Conservation (phyloP, 1,140 invertebrate genomes). For the Psilanteris sp. region DNA sequence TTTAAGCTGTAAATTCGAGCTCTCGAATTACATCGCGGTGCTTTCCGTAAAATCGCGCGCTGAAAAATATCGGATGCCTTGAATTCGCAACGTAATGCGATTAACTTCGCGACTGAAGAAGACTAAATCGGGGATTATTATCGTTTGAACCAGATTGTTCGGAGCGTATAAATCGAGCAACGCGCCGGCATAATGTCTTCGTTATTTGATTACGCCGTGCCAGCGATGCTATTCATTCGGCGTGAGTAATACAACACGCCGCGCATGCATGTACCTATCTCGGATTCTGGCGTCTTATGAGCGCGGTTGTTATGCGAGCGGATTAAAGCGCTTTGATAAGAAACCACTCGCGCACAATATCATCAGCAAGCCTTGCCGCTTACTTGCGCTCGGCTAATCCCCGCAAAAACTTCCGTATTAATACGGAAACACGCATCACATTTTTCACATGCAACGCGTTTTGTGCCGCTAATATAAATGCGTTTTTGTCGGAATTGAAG, state of each 20-base stretch:
- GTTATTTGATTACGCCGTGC: constrained; percentile 44
- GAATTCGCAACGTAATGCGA: constrained; percentile 11
- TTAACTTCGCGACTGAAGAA: constrained; percentile 11
- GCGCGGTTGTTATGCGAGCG: constrained; percentile 19
- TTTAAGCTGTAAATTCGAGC: too few relatives aligned
- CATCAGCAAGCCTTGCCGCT: constrained; percentile 8
- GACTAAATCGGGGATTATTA: constrained; percentile 41
- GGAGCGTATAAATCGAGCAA: constrained; percentile 32
- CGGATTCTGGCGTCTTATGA: constrained; percentile 18
- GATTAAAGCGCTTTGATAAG: constrained; percentile 39
- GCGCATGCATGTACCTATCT: constrained; percentile 22
- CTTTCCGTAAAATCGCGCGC: too few relatives aligned
- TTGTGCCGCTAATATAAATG: too few relatives aligned
- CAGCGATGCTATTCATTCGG: constrained; percentile 19
- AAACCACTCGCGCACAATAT: constrained; percentile 28
- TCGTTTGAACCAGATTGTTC: constrained; percentile 34
- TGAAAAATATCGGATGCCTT: too few relatives aligned
- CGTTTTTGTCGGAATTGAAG: too few relatives aligned
- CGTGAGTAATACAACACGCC: constrained; percentile 42
- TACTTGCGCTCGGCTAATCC: constrained; percentile 5
- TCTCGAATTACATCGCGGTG: too few relatives aligned
- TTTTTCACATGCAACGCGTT: too few relatives aligned
- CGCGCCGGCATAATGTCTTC: constrained; percentile 41
- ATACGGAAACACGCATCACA: too few relatives aligned
- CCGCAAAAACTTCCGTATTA: neutral